These are phyloP conservation scores for Stratiolaelaps scimitus DNA, from an alignment of 1,140 invertebrate genomes.

Conservation along the genomic window DNA sequence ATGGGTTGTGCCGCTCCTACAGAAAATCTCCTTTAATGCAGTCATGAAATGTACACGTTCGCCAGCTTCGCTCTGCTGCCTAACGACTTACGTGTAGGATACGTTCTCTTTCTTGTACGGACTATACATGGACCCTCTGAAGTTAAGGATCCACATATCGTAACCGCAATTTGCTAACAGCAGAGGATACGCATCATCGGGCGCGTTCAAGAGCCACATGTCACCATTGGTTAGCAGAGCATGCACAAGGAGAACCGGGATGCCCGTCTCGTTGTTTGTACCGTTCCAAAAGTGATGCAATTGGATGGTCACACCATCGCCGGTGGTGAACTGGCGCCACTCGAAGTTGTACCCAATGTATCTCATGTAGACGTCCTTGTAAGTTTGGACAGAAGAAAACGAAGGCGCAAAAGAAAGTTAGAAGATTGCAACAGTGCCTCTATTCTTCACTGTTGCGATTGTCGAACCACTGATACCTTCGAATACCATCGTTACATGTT, in stretches of 20 bases:
- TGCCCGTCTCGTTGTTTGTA: not conserved
- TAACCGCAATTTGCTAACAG: not conserved
- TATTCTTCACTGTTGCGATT: no score
- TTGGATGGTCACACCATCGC: not conserved
- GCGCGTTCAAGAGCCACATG: not conserved
- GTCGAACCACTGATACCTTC: no score
- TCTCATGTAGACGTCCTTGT: not conserved
- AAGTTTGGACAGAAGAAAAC: no score
- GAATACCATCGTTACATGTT: no score
- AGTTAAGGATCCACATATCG: conserved; percentile 10
- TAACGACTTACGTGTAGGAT: not conserved
- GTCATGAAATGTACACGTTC: no score
- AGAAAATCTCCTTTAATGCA: no score
- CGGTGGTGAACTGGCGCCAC: not conserved
- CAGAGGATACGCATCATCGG: not conserved
- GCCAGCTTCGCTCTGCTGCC: no score
- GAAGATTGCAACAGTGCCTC: no score
- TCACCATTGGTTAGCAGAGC: conserved; percentile 3
- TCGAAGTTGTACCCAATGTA: not conserved
- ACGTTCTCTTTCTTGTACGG: not conserved
- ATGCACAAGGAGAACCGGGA: conserved; percentile 4
- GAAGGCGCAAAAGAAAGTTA: no score
- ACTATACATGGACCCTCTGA: not conserved
- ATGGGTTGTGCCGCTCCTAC: no score
- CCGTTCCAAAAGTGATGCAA: conserved; percentile 1